Conservation (phyloP, 2,888 invertebrate species). For the Seira sanloemensis region DNA sequence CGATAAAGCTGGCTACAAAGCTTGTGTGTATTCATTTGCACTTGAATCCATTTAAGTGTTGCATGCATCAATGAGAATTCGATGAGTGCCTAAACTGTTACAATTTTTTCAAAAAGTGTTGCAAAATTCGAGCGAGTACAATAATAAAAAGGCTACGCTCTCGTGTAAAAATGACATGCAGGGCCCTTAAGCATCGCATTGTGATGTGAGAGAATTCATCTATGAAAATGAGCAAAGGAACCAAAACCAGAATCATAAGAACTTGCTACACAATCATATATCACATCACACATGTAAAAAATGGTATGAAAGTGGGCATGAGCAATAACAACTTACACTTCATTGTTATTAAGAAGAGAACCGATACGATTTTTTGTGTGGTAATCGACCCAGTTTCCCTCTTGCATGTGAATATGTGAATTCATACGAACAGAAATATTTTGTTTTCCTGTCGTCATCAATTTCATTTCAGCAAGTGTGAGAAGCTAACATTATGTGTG, state of each 20-base stretch:
- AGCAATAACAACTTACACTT: neutral
- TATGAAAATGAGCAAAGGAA: conserved; percentile 22
- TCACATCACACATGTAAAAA: neutral
- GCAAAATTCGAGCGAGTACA: too few species aligned
- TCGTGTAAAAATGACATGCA: conserved; percentile 41
- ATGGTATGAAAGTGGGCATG: conserved; percentile 1
- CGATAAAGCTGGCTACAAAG: neutral
- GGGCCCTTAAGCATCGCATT: conserved; percentile 23
- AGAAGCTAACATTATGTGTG: neutral
- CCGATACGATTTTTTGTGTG: conserved; percentile 46
- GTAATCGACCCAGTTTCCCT: conserved; percentile 56
- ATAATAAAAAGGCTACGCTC: too few species aligned
- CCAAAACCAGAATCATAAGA: conserved; percentile 5
- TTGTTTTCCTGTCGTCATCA: conserved; percentile 52
- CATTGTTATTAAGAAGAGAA: conserved; percentile 28
- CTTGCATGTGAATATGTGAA: conserved; percentile 19
- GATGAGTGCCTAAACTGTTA: neutral
- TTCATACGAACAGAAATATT: conserved; percentile 32
- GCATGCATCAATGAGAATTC: neutral
- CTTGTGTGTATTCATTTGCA: conserved; percentile 31
- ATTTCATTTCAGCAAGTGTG: neutral
- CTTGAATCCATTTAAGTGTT: conserved; percentile 39
- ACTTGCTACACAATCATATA: neutral
- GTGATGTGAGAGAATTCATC: conserved; percentile 25
- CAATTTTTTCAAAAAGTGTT: neutral